Evolutionary conservation across 2,113 vertebrate genomes (phyloP), one percentile per base, ranked within the genome.

Genomic region (Misgurnus anguillicaudatus): DNA sequence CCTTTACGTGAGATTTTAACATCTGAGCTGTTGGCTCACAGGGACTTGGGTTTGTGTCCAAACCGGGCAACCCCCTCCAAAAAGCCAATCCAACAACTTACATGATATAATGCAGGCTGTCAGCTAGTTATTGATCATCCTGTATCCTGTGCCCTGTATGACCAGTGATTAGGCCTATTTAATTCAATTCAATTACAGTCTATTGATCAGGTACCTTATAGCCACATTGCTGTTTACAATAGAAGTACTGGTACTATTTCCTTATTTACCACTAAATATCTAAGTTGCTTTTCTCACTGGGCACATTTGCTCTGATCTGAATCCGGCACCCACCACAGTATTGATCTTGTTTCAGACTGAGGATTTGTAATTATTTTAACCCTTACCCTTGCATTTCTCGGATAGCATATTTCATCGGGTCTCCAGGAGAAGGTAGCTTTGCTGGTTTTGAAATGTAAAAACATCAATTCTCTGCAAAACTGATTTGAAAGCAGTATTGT

Each of bases 61-160:
- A 31, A 31, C 47, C 39, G 9, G 51, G 36, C 11, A 31, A 31
- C 24, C 24, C 24, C 24, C 24, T 31, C 24, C 24, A 31, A 31
- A 31, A 31, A 31, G 2, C 24, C 8, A 9, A 38, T 64, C 39
- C 55, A 64, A 41, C 60, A 21, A 17, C 31, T 53, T 42, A 65
- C 65, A 48, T 60, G 65, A 75, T 68, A 5, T 47, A 69, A 6
- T 53, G 17, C 63, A 51, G 11, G 45, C 68, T 53, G 31, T 19
- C 62, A 60, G 21, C 19, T 61, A 79, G 45, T 47, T 60, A 69
- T 78, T 24, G 66, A 79, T 75, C 36, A 69, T 45, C 4, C 16
- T 24, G 2, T 69, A 31, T 14, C 13, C 67, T 69, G 21, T 4
- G 21, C 8, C 17, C 8, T 51, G 24, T 8, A 70, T 11, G 17